Percentiles rank a stretch among this genome's conserved stretches.
phyloP scores from a whole-genome alignment of 2,113 vertebrate genomes.

The Cyphomyrus plagiostoma region DNA sequence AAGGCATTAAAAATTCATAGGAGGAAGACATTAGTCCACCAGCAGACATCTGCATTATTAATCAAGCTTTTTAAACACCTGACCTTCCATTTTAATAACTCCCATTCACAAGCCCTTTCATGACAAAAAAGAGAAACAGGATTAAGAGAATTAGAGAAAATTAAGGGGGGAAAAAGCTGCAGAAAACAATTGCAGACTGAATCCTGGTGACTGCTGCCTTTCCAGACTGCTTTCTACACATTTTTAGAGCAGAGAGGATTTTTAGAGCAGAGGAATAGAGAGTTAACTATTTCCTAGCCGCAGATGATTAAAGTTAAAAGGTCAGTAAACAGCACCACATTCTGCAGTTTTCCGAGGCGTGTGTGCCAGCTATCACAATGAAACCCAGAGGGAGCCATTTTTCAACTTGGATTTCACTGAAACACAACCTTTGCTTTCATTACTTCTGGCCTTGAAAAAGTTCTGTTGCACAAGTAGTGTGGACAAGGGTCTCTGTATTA shows the following conservation, averaged over 20 bases:
- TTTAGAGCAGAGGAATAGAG: neutral
- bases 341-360: neutral
- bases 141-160: neutral
- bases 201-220: neutral
- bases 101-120: neutral
- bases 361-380: neutral
- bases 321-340: neutral
- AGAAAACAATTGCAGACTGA: neutral
- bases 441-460: neutral
- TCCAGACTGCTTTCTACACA: neutral
- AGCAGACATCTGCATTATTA: constrained; percentile 8
- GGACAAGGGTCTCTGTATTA: neutral
- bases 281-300: neutral
- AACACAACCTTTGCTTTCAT: neutral
- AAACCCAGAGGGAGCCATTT: neutral
- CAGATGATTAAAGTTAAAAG: neutral
- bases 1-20: neutral
- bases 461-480: neutral
- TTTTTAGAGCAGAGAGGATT: neutral
- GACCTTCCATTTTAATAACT: constrained; percentile 2
- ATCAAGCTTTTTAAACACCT: neutral
- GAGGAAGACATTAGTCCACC: constrained; percentile 14
- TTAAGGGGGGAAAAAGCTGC: neutral
- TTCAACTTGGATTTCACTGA: neutral
- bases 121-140: neutral